Percentiles rank a stretch among this genome's conserved stretches.
phyloP scores from a whole-genome alignment of 1,140 invertebrate genomes.

The Drosophila eugracilis region DNA sequence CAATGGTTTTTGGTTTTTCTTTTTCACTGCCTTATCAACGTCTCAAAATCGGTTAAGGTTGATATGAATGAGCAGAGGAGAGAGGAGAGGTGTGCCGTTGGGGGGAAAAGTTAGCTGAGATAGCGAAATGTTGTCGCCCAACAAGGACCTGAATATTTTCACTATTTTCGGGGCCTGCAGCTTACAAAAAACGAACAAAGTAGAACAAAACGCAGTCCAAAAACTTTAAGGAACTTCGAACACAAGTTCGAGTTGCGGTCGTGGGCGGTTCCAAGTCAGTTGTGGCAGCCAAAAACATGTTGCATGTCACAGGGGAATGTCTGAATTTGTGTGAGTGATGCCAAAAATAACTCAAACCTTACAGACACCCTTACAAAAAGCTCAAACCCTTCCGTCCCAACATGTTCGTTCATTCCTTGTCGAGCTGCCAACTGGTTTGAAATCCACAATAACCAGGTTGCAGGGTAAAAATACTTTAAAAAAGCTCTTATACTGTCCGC shows the following conservation, averaged over 20 bases:
- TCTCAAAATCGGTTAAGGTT: conserved; percentile 48
- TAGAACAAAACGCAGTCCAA: neutral
- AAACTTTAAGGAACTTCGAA: conserved; percentile 8
- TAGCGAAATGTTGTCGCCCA: conserved; percentile 55
- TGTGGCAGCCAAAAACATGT: conserved; percentile 5
- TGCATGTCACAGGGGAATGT: conserved; percentile 30
- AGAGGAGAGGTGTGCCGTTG: conserved; percentile 8
- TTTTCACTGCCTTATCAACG: conserved; percentile 56
- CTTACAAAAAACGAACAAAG: neutral
- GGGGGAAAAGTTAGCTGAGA: conserved; percentile 63
- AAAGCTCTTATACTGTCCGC: conserved; percentile 22
- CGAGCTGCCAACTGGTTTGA: conserved; percentile 8
- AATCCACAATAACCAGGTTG: conserved; percentile 16
- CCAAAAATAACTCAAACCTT: conserved; percentile 2
- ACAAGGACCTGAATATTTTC: conserved; percentile 28
- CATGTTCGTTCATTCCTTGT: neutral
- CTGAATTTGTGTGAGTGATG: neutral
- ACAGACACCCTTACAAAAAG: neutral
- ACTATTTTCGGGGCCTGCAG: conserved; percentile 6
- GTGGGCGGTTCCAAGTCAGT: conserved; percentile 48
- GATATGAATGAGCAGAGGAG: neutral
- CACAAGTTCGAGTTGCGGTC: conserved; percentile 31
- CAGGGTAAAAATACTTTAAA: neutral
- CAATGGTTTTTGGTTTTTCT: no score
- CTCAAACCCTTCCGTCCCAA: conserved; percentile 7